These are phyloP conservation scores for Aphelenchoides fujianensis DNA, from an alignment of 1,140 invertebrate species.

Conservation along the genomic window DNA sequence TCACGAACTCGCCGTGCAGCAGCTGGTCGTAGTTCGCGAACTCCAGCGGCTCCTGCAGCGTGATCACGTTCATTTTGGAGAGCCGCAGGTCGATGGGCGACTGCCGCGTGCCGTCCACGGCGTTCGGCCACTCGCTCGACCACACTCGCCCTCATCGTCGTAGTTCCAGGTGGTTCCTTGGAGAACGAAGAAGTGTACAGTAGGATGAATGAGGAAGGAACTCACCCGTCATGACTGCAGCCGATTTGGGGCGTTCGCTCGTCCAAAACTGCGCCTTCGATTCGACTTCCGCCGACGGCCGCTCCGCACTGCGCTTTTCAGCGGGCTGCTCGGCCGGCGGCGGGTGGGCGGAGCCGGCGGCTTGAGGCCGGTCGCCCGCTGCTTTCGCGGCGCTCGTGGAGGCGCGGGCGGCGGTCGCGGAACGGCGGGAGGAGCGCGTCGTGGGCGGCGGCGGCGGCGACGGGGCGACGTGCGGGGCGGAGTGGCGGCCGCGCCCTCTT, in stretches of 20 bases:
- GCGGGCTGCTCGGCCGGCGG: neutral
- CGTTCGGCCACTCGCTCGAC: slow-evolving; percentile 45
- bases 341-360: neutral
- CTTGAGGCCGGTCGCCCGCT: neutral
- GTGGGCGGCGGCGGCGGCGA: neutral
- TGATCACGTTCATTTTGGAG: slow-evolving; percentile 31
- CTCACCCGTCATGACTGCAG: neutral
- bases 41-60: slow-evolving; percentile 37
- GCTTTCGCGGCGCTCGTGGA: neutral
- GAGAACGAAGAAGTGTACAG: no score
- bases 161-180: slow-evolving; percentile 41
- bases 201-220: no score
- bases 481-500: neutral
- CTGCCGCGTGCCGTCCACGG: slow-evolving; percentile 37
- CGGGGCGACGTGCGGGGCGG: neutral
- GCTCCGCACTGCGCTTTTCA: neutral
- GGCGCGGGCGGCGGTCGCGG: neutral
- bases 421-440: neutral
- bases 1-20: slow-evolving; percentile 50
- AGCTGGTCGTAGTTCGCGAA: slow-evolving; percentile 56
- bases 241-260: neutral
- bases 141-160: slow-evolving; percentile 44
- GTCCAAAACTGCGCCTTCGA: neutral
- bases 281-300: neutral
- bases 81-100: slow-evolving; percentile 57